Evolutionary conservation across 2,797 vertebrate genomes (phyloP), one percentile per base, ranked within the genome.

Genomic region (Chloroceryle inda): DNA sequence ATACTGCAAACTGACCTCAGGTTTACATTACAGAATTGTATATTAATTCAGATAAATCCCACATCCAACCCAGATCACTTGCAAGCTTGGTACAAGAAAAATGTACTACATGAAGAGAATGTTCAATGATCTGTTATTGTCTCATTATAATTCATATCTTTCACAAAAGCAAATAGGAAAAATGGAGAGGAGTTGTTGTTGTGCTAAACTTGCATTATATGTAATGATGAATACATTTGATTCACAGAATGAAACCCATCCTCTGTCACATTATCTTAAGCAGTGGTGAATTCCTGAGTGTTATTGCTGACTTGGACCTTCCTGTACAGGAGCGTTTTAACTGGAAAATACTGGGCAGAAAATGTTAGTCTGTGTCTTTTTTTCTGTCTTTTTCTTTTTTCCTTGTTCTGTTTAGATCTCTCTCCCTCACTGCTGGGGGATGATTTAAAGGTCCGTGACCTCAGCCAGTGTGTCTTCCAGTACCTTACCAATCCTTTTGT

Each of bases 121-220:
- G 61, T 76, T 76, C 40, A 88, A 4, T 85, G 81, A 94, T 71
- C 42, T 89, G 35, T 92, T 94, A 94, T 22, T 85, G 83, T 94
- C 72, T 77, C 53, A 79, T 95, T 96, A 47, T 45, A 69, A 96
- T 96, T 96, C 91, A 66, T 86, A 16, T 49, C 83, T 91, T 86
- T 42, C 33, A 71, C 50, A 62, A 59, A 87, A 96, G 33, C 5
- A 0, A 88, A 83, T 29, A 77, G 63, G 45, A 66, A 78, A 71
- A 77, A 71, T 62, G 50, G 62, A 92, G 79, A 94, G 47, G 49
- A 42, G 61, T 45, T 47, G n/a, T 53, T 4, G 1, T 63, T 69
- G 27, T 12, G 62, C 31, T 35, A 80, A 69, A 77, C 76, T 63
- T 75, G 38, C 40, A 33, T 62, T 68, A 15, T 44, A 9, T 68